Evolutionary conservation across 2,797 vertebrate genomes (phyloP).

Genomic region (Rhynchonycteris naso): DNA sequence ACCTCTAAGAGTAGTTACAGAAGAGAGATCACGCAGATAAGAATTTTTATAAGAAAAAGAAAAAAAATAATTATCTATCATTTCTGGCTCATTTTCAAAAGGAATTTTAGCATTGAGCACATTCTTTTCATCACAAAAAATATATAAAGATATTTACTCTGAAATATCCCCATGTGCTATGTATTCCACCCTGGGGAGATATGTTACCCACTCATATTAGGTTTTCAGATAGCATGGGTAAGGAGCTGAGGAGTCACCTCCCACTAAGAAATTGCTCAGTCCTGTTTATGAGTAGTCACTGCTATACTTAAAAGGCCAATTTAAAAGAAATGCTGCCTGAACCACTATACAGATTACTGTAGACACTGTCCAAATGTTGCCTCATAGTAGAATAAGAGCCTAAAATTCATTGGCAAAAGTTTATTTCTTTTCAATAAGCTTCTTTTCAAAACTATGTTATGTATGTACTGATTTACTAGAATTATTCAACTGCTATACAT

Average conservation of each 20-base stretch:
- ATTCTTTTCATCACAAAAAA: constrained; percentile 22
- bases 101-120: background rate
- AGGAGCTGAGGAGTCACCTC: background rate
- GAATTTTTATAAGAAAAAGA: background rate
- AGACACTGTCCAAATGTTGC: constrained; percentile 54
- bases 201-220: background rate
- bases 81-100: constrained; percentile 51
- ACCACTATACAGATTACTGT: constrained; percentile 40
- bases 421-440: constrained; percentile 60
- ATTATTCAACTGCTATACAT: background rate
- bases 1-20: background rate
- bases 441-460: constrained; percentile 30
- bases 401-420: constrained; percentile 40
- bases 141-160: constrained; percentile 61
- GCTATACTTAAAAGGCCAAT: constrained; percentile 5
- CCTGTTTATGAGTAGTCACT: constrained; percentile 41
- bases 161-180: background rate
- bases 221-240: background rate
- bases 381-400: background rate
- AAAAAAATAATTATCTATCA: background rate
- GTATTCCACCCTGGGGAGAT: constrained; percentile 51
- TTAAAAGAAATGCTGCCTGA: constrained; percentile 15
- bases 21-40: background rate
- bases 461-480: background rate
- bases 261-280: constrained; percentile 45